Evolutionary conservation across 2,113 vertebrate species (phyloP).

Genomic region (Lepus europaeus): DNA sequence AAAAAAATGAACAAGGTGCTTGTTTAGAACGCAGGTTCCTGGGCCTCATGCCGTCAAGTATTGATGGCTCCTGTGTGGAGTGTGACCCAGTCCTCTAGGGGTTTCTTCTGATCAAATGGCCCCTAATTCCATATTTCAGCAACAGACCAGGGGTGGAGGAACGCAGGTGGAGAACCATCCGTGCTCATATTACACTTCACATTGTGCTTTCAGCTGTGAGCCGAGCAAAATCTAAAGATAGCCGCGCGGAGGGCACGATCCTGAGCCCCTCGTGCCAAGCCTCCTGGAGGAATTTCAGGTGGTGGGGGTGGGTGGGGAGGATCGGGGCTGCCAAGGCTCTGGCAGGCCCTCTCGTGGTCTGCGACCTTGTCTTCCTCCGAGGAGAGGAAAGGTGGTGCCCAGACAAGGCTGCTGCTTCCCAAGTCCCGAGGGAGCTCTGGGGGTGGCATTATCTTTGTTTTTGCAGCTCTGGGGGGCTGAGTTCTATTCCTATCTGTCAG

Average conservation of each 20-base stretch:
- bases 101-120: not conserved
- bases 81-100: not conserved
- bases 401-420: not conserved
- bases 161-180: not conserved
- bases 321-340: not conserved
- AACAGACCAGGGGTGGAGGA: not conserved
- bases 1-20: not conserved
- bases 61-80: not conserved
- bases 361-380: not conserved
- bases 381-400: constrained; percentile 31
- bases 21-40: not conserved
- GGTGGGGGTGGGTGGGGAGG: not conserved
- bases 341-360: not conserved
- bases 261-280: not conserved
- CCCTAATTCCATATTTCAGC: not conserved
- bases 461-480: constrained; percentile 49
- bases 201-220: not conserved
- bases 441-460: not conserved
- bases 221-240: not conserved
- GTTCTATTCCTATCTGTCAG: constrained; percentile 51
- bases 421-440: not conserved
- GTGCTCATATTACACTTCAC: not conserved
- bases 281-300: constrained; percentile 14
- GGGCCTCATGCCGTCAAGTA: not conserved
- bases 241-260: not conserved